A percentile compares a stretch with the other conserved stretches of the same genome.
Conservation (phyloP, 2,797 vertebrate genomes). For the Thunnus albacares region DNA sequence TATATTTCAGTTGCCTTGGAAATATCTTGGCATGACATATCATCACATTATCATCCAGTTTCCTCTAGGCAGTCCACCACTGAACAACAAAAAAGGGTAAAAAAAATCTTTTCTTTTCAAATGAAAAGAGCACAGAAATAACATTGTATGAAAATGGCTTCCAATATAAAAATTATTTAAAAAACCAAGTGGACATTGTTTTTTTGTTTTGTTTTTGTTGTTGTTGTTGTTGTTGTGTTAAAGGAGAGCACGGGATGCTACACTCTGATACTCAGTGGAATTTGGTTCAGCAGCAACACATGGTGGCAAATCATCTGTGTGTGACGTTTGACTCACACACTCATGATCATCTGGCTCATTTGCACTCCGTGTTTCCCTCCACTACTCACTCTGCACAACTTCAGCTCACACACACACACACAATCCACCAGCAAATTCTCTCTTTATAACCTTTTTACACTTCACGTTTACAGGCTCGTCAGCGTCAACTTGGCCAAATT, state of each 20-base stretch:
- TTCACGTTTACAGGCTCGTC: neutral
- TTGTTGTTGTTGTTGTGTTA: neutral
- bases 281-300: neutral
- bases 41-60: neutral
- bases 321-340: slow-evolving; percentile 31
- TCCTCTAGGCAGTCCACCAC: neutral
- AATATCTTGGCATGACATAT: neutral
- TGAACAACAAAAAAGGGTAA: neutral
- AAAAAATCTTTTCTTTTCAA: neutral
- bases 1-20: neutral
- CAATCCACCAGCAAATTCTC: neutral
- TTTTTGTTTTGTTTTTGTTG: neutral
- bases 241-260: neutral
- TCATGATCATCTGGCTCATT: slow-evolving; percentile 11
- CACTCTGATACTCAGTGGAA: neutral
- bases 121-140: neutral
- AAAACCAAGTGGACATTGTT: neutral
- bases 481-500: neutral
- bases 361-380: neutral
- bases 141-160: too few relatives aligned
- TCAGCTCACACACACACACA: too few relatives aligned
- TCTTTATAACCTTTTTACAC: neutral
- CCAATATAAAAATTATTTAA: neutral
- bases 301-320: slow-evolving; percentile 1
- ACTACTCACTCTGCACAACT: neutral